These are phyloP conservation scores for Phalacrocorax aristotelis DNA, from an alignment of 2,113 vertebrate genomes.

Conservation along the genomic window DNA sequence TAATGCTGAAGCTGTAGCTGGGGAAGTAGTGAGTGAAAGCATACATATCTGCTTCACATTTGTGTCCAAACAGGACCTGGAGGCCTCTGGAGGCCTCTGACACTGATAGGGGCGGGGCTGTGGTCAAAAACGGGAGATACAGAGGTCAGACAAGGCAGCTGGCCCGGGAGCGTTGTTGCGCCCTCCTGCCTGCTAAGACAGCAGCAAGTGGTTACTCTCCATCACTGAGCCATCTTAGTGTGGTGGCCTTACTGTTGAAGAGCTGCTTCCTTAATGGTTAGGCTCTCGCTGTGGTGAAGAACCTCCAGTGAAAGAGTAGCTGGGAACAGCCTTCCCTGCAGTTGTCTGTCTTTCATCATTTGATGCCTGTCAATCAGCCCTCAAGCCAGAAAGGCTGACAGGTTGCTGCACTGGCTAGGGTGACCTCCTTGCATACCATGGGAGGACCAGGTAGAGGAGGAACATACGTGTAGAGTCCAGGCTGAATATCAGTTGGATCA, in stretches of 20 bases:
- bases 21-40: not conserved
- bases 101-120: not conserved
- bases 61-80: not conserved
- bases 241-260: not conserved
- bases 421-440: not conserved
- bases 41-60: not conserved
- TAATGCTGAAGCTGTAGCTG: not conserved
- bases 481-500: not conserved
- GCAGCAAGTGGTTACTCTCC: not conserved
- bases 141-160: not conserved
- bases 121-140: not conserved
- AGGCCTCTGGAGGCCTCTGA: not conserved
- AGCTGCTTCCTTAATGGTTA: not conserved
- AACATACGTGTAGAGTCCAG: fast-evolving
- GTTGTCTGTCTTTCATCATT: not conserved
- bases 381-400: not conserved
- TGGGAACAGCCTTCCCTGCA: not conserved
- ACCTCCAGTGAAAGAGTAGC: not conserved
- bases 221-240: fast-evolving
- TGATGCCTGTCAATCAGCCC: not conserved
- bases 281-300: not conserved
- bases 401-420: not conserved
- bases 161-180: fast-evolving
- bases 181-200: not conserved
- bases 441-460: fast-evolving